A percentile compares a stretch with the other conserved stretches of the same genome.
These are phyloP conservation scores for Rhynchopsitta pachyrhyncha DNA, from an alignment of 2,113 vertebrate genomes.

Conservation along the genomic window DNA sequence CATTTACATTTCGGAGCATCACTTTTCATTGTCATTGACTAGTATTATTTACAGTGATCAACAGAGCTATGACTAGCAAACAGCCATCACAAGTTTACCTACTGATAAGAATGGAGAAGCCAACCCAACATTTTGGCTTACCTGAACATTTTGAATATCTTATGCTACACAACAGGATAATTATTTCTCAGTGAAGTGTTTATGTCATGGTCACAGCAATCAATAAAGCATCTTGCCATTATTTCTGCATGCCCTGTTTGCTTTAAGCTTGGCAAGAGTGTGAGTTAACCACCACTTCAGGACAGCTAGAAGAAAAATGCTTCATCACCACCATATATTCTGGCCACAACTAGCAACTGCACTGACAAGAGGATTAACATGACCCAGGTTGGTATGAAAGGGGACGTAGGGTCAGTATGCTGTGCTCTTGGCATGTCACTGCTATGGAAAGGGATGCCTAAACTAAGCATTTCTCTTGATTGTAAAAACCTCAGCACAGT, in stretches of 20 bases:
- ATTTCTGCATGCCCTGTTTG: slow-evolving; percentile 8
- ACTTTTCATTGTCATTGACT: background rate
- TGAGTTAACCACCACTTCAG: background rate
- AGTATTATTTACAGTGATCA: background rate
- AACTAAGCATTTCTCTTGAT: background rate
- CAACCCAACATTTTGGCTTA: background rate
- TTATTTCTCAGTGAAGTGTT: slow-evolving; percentile 18
- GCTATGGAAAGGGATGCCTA: background rate
- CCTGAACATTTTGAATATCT: background rate
- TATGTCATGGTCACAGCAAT: background rate
- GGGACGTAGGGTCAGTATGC: background rate
- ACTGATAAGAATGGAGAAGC: background rate
- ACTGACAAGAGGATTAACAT: background rate
- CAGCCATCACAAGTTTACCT: background rate
- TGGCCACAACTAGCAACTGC: background rate
- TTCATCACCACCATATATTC: background rate
- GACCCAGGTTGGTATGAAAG: background rate
- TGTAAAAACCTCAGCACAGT: background rate
- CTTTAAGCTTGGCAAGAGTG: background rate
- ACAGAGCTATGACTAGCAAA: background rate
- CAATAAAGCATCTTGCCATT: background rate
- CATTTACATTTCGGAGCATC: background rate
- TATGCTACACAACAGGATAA: background rate
- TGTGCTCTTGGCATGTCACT: background rate
- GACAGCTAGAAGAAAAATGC: background rate